Base-by-base conservation (phyloP, 2,888 invertebrate genomes). In the Parnassius orleans region DNA sequence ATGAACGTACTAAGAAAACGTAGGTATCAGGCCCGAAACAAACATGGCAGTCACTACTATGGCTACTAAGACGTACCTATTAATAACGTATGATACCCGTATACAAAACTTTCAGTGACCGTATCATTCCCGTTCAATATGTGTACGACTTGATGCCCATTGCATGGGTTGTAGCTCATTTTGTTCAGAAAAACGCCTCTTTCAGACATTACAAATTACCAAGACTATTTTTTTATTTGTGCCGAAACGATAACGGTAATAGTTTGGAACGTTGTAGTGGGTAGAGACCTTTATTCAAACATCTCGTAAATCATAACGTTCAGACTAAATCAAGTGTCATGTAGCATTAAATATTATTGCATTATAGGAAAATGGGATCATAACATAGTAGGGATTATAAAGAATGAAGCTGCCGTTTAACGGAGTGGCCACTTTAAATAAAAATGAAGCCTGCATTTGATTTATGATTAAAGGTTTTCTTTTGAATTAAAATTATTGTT, bases 341-440 rank as follows among this genome's bases (percentile, higher is more conserved):
- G 12, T 63, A 19, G 19, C 62, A 41, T 24, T 41, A 63, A 61
- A 63, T 54, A 63, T 63, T 58, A 58, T 63, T 15, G 58, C 10
- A 11, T 41, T 10, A 41, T 48, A 14, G 3, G 41, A 56, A 47
- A 14, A 11, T 12, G 19, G n/a, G 41, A 52, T 2, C 52, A n/a
- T 41, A 52, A 52, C 52, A 41, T 33, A 33, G 7, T 33, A 33
- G 7, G 33, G 33, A 33, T 33, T 33, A 33, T 5, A 33, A 33
- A 33, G 33, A 33, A 33, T 33, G 33, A 33, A 33, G 33, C 33
- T 33, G 33, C 33, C 33, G 33, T 33, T 33, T 33, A 33, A 33
- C 7, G 33, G 7, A 12, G 12, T 46, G 7, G 46, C 3, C 12
- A 44, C 44, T 44, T 10, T 44, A 3, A 44, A 11, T 44, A 11